Evolutionary conservation across 2,113 vertebrate species (phyloP), one percentile per base, ranked within the genome.

Genomic region (Phylloscopus trochilus): DNA sequence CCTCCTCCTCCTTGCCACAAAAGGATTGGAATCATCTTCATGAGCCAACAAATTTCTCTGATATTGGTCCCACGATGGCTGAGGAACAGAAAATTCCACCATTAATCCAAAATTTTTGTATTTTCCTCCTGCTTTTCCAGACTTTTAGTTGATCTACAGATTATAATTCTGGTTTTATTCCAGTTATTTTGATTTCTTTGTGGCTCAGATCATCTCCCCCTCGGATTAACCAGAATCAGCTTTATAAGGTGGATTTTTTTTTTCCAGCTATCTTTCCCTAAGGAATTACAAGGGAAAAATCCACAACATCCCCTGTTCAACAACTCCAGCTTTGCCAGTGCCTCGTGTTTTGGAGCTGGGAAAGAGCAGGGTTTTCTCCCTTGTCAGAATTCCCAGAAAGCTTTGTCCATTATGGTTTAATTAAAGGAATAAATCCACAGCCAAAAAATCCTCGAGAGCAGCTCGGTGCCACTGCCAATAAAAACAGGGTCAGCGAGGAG

Each of bases 31-130:
- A 43, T 11, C 2, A 22, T 24, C 66, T 30, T 46, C 19, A 39
- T 0, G 1, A 69, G 27, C 39, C 23, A 41, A 69, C 5, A 3
- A 7, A 18, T 27, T n/a, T 28, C 18, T 28, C 58, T 56, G 24
- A 27, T 58, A 11, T 3, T 47, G 12, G 4, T 33, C 46, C 59
- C 76, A 33, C 2, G 8, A 14, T 0, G 16, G 43, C 17, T 56
- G 33, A 89, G 49, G 52, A 73, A 41, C 59, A 83, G 55, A 64
- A 55, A 81, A 44, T 8, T 27, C 28, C 41, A 30, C 49, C 49
- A 5, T 14, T 6, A 15, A 69, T 19, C 26, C 2, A 0, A n/a
- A 4, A 10, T 7, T 72, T 13, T 14, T 33, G 18, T 7, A 4
- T 26, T 60, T 66, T 9, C 28, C 35, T 66, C 41, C 27, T 26